Evolutionary conservation across 2,888 invertebrate genomes (phyloP).

Genomic region (Chymomyza amoena): DNA sequence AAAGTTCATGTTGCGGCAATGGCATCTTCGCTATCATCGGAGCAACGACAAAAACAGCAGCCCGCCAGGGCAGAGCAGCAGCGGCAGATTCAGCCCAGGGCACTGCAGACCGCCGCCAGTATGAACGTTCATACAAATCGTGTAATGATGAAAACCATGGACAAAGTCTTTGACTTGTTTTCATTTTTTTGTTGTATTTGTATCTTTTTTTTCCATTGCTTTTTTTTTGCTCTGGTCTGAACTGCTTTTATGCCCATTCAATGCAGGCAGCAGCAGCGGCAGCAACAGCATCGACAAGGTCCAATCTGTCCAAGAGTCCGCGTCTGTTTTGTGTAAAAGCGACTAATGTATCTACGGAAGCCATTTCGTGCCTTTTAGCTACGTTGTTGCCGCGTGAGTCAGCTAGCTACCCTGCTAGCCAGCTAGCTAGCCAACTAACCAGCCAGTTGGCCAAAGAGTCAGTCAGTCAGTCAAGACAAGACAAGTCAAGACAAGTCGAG

Average conservation of each 20-base stretch:
- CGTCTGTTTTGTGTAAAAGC: conserved; percentile 68
- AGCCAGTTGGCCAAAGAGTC: conserved; percentile 12
- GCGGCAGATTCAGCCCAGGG: neutral
- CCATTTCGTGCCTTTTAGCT: conserved; percentile 69
- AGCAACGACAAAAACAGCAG: neutral
- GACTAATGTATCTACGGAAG: conserved; percentile 75
- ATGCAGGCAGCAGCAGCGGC: conserved; percentile 27
- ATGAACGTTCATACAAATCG: conserved; percentile 54
- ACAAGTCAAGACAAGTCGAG: neutral
- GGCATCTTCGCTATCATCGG: neutral
- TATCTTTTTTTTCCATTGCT: conserved; percentile 35
- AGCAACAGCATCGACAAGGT: neutral
- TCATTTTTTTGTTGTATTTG: conserved; percentile 36
- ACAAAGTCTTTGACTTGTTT: conserved; percentile 74
- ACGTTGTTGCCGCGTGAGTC: conserved; percentile 31
- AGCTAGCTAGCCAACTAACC: conserved; percentile 13
- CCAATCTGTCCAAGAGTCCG: conserved; percentile 19
- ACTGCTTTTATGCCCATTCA: conserved; percentile 70
- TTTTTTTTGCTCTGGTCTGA: conserved; percentile 47
- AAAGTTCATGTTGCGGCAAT: neutral
- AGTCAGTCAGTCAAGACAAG: neutral
- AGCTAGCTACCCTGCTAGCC: neutral
- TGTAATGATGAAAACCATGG: conserved; percentile 71
- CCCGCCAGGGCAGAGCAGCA: conserved; percentile 4
- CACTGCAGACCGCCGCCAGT: conserved; percentile 4